These are phyloP conservation scores for Rhombomys opimus DNA, from an alignment of 2,113 vertebrate genomes.

Conservation along the genomic window DNA sequence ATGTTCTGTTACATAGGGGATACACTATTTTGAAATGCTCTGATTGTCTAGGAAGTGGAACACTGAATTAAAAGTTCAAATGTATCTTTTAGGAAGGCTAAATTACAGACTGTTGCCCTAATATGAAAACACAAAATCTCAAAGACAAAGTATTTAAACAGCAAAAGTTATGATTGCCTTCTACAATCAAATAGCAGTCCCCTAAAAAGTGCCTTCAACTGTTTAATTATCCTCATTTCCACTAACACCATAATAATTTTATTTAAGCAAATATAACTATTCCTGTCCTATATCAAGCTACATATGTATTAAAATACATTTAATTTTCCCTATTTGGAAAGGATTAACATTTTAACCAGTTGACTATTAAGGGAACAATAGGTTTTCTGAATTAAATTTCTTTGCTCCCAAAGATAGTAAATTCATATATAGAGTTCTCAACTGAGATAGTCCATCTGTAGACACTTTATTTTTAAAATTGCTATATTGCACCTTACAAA, in stretches of 20 bases:
- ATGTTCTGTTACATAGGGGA: background rate
- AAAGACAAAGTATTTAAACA: constrained; percentile 33
- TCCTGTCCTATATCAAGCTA: background rate
- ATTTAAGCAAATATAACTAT: background rate
- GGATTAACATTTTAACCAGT: background rate
- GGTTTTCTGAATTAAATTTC: background rate
- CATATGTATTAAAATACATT: background rate
- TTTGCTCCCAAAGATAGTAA: constrained; percentile 4
- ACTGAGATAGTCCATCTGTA: background rate
- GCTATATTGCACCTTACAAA: background rate
- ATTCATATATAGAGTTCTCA: constrained; percentile 12
- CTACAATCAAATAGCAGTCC: background rate
- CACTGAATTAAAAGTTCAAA: constrained; percentile 17
- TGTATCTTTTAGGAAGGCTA: constrained; percentile 15
- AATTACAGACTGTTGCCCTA: background rate
- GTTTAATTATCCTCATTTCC: background rate
- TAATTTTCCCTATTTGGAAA: background rate
- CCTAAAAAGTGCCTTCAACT: background rate
- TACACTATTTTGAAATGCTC: background rate
- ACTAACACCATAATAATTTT: background rate
- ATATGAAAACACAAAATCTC: background rate
- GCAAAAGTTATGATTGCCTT: background rate
- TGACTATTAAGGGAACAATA: background rate
- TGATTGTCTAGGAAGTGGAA: constrained; percentile 42
- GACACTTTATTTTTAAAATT: background rate